These are phyloP conservation scores for Zele albiditarsus DNA, from an alignment of 2,888 invertebrate genomes.

Conservation along the genomic window DNA sequence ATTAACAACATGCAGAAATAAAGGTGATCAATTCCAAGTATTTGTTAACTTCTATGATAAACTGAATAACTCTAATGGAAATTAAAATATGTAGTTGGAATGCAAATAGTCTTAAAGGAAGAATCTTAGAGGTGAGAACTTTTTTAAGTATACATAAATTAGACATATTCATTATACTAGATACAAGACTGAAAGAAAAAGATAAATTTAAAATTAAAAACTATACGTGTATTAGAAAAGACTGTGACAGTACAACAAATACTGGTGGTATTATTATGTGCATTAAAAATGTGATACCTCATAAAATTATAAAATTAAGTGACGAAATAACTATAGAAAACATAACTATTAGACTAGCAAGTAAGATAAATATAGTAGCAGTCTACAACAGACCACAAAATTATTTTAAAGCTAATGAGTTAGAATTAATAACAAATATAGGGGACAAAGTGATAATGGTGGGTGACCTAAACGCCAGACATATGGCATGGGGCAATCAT, in stretches of 20 bases:
- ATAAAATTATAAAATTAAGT: conserved; percentile 29
- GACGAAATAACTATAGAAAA: not conserved
- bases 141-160: conserved; percentile 46
- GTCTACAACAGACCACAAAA: conserved; percentile 9
- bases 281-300: conserved; percentile 48
- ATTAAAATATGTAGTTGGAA: conserved; percentile 53
- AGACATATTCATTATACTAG: conserved; percentile 48
- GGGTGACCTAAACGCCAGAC: conserved; percentile 55
- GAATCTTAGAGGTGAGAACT: conserved; percentile 43
- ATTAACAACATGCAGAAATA: conserved; percentile 37
- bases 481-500: conserved; percentile 51
- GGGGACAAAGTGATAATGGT: conserved; percentile 48
- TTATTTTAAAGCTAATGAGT: conserved; percentile 31
- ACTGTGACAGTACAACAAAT: conserved; percentile 41
- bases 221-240: conserved; percentile 48
- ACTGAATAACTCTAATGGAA: conserved; percentile 45
- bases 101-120: conserved; percentile 50
- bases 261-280: conserved; percentile 49
- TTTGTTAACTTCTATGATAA: conserved; percentile 47
- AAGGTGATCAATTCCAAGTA: conserved; percentile 45
- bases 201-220: conserved; percentile 48
- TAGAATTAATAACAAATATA: conserved; percentile 41
- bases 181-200: conserved; percentile 46
- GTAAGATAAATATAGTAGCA: not conserved
- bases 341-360: not conserved